Percentiles rank a stretch among this genome's conserved stretches.
These are phyloP conservation scores for Struthio camelus DNA, from an alignment of 2,113 vertebrate genomes.

Conservation along the genomic window DNA sequence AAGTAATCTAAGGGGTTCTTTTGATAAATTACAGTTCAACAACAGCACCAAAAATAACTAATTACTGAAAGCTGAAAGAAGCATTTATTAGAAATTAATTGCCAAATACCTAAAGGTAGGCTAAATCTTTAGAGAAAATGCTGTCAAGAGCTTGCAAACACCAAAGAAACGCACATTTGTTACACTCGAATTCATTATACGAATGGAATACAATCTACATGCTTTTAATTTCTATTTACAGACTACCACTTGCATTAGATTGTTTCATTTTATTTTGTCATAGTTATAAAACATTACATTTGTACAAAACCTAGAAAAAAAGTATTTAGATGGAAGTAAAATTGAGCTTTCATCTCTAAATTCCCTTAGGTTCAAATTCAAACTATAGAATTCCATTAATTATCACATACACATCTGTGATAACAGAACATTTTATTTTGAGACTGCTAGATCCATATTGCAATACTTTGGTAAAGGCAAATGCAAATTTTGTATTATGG, in stretches of 20 bases:
- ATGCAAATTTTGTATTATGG: not conserved
- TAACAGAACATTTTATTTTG: not conserved
- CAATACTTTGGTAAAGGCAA: not conserved
- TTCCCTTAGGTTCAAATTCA: not conserved
- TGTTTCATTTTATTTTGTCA: not conserved
- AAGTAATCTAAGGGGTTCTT: slow-evolving; percentile 65
- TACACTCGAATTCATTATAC: not conserved
- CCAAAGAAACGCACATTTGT: not conserved
- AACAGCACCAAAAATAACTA: slow-evolving; percentile 50
- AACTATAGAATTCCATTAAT: not conserved
- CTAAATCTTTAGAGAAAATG: slow-evolving; percentile 35
- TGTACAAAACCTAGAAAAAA: not conserved
- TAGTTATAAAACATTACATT: not conserved
- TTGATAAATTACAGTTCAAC: slow-evolving; percentile 66
- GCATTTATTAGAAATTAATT: slow-evolving; percentile 60
- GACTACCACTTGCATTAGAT: not conserved
- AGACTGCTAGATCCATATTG: not conserved
- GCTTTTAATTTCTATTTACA: not conserved
- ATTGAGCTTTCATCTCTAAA: not conserved
- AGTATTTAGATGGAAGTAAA: not conserved
- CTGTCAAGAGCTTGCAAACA: slow-evolving; percentile 36
- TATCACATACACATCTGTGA: not conserved
- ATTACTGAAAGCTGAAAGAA: slow-evolving; percentile 55
- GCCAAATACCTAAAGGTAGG: slow-evolving; percentile 38
- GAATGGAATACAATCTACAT: not conserved